Evolutionary conservation across 1,140 invertebrate species (phyloP), one percentile per base, ranked within the genome.

Genomic region (Euglossa dilemma): DNA sequence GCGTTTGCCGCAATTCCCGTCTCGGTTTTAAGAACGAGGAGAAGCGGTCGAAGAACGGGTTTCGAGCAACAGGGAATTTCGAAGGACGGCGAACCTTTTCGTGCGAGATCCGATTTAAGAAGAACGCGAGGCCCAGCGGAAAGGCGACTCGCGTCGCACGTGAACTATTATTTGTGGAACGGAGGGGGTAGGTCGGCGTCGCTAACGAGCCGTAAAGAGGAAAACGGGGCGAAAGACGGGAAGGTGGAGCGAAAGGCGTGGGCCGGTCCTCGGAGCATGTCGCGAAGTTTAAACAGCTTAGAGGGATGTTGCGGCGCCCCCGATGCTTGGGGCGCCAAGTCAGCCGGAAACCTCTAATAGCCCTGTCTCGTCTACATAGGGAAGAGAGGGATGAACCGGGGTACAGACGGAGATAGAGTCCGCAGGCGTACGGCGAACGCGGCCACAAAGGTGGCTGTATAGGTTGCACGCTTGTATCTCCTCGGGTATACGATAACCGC

Each of bases 271-370:
- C 85, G 77, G 84, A 85, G 81, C 86, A 89, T 88, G 91, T 90
- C 90, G 87, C 90, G 87, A 93, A 93, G 91, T 93, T 93, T 92
- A 90, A 93, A 92, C 90, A 91, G 89, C 87, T 91, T 91, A 90
- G 89, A 91, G 92, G 91, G 92, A 93, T 92, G 90, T 89, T 91
- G 91, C 87, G 91, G 89, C 87, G 80, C 66, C 80, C 86, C 64
- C 85, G 86, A 86, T 84, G 83, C 87, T 85, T 84, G 87, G 91
- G 89, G 89, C 87, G 92, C 83, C 89, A 91, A 93, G 91, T 93
- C 91, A 92, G 87, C 88, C 86, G 91, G 89, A 93, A 93, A 93
- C 93, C 92, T 93, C 92, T 93, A 93, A 94, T 93, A 91, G 92
- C 87, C 87, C 69, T 71, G 84, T 88, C 84, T 69, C 80, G 80